These are phyloP conservation scores for Atherix ibis DNA, from an alignment of 2,888 invertebrate genomes.

Conservation along the genomic window DNA sequence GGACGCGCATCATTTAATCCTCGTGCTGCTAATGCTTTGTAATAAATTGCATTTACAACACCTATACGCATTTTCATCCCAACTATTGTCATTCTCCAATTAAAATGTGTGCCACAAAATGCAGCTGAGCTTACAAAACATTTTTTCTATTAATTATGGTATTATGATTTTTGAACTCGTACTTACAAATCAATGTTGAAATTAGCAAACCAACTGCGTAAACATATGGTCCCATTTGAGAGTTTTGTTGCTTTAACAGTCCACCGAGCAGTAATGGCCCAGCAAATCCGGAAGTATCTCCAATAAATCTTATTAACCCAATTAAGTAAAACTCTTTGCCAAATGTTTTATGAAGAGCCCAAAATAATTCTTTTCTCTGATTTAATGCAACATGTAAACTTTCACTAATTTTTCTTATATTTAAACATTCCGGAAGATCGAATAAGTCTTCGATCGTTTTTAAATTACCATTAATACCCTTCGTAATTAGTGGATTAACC, in stretches of 20 bases:
- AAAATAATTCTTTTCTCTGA: slow-evolving; percentile 37
- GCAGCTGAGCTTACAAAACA: slow-evolving; percentile 43
- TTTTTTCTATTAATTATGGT: slow-evolving; percentile 27
- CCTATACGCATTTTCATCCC: slow-evolving; percentile 77
- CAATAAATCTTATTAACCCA: slow-evolving; percentile 64
- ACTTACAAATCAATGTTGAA: slow-evolving; percentile 51
- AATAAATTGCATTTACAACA: slow-evolving; percentile 66
- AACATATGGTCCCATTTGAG: slow-evolving; percentile 48
- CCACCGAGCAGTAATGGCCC: slow-evolving; percentile 77
- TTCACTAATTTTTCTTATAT: slow-evolving; percentile 24
- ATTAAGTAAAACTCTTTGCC: slow-evolving; percentile 71
- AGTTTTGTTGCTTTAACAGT: slow-evolving; percentile 45
- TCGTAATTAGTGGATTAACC: slow-evolving; percentile 71
- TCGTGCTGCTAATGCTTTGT: slow-evolving; percentile 35
- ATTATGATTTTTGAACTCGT: background rate
- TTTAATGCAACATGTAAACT: slow-evolving; percentile 27
- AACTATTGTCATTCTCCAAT: slow-evolving; percentile 69
- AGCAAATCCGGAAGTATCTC: slow-evolving; percentile 73
- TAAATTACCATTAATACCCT: slow-evolving; percentile 59
- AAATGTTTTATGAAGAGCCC: slow-evolving; percentile 58
- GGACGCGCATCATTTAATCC: slow-evolving; percentile 43
- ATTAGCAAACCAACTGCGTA: slow-evolving; percentile 51
- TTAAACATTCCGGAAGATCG: slow-evolving; percentile 45
- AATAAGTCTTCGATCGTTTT: slow-evolving; percentile 64
- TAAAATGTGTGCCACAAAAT: slow-evolving; percentile 74